These are phyloP conservation scores for Pinna nobilis DNA, from an alignment of 1,140 invertebrate species.

Conservation along the genomic window DNA sequence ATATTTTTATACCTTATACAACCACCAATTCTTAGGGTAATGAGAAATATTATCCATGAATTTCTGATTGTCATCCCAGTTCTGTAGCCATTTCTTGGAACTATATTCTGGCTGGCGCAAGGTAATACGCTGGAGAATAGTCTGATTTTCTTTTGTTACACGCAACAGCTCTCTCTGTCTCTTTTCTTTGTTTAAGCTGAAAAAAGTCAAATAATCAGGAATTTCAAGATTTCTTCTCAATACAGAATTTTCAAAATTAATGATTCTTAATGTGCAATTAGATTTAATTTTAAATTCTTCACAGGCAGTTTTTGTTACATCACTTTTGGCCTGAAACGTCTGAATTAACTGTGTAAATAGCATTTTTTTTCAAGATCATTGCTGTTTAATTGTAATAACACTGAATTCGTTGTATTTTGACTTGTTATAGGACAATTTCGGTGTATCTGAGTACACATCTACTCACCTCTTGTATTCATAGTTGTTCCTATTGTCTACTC, in stretches of 20 bases:
- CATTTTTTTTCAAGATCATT: no score
- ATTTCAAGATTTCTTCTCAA: no score
- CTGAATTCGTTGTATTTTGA: no score
- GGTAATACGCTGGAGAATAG: slow-evolving; percentile 69
- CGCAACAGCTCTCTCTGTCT: slow-evolving; percentile 69
- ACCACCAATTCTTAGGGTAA: slow-evolving; percentile 74
- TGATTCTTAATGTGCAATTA: no score
- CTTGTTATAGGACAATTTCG: no score
- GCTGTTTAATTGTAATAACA: no score
- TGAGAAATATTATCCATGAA: slow-evolving; percentile 74
- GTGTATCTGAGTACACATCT: no score
- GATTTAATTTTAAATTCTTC: no score
- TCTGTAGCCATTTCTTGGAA: slow-evolving; percentile 60
- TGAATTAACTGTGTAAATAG: no score
- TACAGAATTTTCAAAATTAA: not conserved
- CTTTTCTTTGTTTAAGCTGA: slow-evolving; percentile 72
- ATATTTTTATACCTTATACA: slow-evolving; percentile 46
- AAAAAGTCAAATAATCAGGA: no score
- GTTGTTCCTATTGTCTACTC: slow-evolving; percentile 72
- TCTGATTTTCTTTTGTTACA: slow-evolving; percentile 69
- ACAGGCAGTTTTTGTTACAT: no score
- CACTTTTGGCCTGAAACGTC: no score
- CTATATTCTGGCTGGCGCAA: slow-evolving; percentile 70
- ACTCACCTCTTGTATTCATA: slow-evolving; percentile 71
- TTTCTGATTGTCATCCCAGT: slow-evolving; percentile 72